These are phyloP conservation scores for Boloria euphrosyne DNA, from an alignment of 2,888 invertebrate genomes.

Conservation along the genomic window DNA sequence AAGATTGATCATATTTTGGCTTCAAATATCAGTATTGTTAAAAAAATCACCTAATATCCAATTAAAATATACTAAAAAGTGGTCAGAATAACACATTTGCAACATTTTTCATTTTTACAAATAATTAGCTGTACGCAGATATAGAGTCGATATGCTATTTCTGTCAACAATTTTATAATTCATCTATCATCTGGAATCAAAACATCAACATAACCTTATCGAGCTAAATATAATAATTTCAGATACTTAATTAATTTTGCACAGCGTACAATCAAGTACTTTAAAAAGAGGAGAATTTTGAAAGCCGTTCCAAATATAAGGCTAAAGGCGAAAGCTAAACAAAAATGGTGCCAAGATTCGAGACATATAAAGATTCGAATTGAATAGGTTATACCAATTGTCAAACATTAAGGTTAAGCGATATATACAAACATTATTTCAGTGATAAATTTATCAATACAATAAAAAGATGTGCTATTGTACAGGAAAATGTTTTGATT, in stretches of 20 bases:
- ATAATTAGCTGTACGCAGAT: background rate
- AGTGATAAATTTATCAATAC: constrained; percentile 2
- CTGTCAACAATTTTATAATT: constrained; percentile 37
- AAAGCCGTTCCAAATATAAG: constrained; percentile 43
- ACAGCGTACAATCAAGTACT: background rate
- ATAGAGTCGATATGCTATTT: constrained; percentile 15
- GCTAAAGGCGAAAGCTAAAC: constrained; percentile 61
- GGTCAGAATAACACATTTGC: too few relatives aligned
- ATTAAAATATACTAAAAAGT: background rate
- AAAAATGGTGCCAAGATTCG: constrained; percentile 74
- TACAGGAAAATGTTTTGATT: constrained; percentile 42
- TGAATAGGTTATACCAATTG: constrained; percentile 71
- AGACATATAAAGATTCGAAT: constrained; percentile 43
- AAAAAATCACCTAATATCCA: background rate
- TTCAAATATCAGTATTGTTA: background rate
- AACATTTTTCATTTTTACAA: too few relatives aligned
- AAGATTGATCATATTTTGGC: background rate
- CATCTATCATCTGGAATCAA: constrained; percentile 60
- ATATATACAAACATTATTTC: constrained; percentile 44
- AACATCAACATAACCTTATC: constrained; percentile 82
- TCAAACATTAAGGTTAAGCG: constrained; percentile 71
- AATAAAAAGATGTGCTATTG: constrained; percentile 26
- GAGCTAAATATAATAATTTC: constrained; percentile 34
- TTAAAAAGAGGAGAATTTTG: background rate
- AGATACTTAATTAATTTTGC: background rate